Conservation (phyloP, 2,113 vertebrate species). For the Chaenogobius annularis region DNA sequence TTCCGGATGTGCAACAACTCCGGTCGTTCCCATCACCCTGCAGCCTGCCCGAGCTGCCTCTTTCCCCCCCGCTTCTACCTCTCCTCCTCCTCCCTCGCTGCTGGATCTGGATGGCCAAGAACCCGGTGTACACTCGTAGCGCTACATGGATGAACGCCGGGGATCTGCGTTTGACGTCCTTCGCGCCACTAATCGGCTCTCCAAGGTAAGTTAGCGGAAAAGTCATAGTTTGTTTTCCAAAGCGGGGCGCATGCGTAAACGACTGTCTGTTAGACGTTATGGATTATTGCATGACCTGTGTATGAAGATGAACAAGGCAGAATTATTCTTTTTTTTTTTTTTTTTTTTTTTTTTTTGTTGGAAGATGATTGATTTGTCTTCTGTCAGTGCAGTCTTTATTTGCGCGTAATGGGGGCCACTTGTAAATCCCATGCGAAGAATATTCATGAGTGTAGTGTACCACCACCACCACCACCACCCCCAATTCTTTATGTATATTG, state of each 20-base stretch:
- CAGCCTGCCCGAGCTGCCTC: conserved; percentile 63
- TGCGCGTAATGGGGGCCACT: conserved; percentile 12
- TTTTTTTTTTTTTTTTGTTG: no score
- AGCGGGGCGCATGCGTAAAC: conserved; percentile 10
- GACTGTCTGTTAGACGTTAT: conserved; percentile 11
- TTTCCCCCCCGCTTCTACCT: conserved; percentile 59
- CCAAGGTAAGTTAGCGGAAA: conserved; percentile 67
- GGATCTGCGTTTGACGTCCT: conserved; percentile 70
- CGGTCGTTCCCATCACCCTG: background rate
- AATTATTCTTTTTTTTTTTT: conserved; percentile 1
- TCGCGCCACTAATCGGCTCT: conserved; percentile 70
- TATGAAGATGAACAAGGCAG: background rate
- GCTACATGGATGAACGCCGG: conserved; percentile 66
- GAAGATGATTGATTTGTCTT: conserved; percentile 31
- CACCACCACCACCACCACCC: no score
- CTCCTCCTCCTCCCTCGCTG: conserved; percentile 34
- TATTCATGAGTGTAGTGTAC: conserved; percentile 35
- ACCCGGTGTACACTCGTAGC: conserved; percentile 40
- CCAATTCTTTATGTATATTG: conserved; percentile 18
- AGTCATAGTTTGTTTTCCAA: conserved; percentile 36
- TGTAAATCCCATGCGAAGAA: conserved; percentile 52
- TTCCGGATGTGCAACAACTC: conserved; percentile 73
- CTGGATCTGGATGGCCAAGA: conserved; percentile 53
- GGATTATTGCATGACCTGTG: conserved; percentile 8
- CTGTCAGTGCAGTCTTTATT: conserved; percentile 27